phyloP scores from a whole-genome alignment of 2,113 vertebrate species.

The Misgurnus mizolepis region DNA sequence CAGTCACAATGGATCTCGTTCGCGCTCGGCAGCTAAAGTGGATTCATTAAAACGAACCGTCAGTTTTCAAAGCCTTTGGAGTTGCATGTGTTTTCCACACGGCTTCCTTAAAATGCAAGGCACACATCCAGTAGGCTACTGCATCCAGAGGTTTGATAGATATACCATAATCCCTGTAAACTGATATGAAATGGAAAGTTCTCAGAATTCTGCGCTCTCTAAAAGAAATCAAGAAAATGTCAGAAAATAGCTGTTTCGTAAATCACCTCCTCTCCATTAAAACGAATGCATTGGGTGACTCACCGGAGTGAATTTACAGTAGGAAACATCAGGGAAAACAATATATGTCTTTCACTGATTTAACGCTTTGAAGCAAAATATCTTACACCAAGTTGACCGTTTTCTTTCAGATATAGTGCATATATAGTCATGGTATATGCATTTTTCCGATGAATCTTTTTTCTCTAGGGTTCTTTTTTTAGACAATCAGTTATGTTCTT shows the following conservation, averaged over 20 bases:
- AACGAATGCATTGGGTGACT: conserved; percentile 47
- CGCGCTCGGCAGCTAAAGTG: neutral
- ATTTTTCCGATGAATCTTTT: no score
- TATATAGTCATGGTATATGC: no score
- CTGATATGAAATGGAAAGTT: conserved; percentile 54
- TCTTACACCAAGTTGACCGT: neutral
- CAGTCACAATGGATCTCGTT: neutral
- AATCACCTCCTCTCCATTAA: conserved; percentile 49
- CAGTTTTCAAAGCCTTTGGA: conserved; percentile 33
- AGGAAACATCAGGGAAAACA: conserved; percentile 56
- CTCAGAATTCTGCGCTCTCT: conserved; percentile 50
- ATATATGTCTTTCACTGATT: conserved; percentile 47
- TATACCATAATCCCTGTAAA: conserved; percentile 57
- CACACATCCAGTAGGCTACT: conserved; percentile 1
- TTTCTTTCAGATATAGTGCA: neutral
- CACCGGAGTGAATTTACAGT: conserved; percentile 48
- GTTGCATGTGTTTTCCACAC: conserved; percentile 43
- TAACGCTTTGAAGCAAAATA: conserved; percentile 34
- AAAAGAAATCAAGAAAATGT: conserved; percentile 58
- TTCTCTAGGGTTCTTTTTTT: no score
- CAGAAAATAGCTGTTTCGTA: conserved; percentile 47
- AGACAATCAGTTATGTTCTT: no score
- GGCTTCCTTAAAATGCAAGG: conserved; percentile 13
- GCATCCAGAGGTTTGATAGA: conserved; percentile 55
- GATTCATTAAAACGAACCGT: conserved; percentile 35